Evolutionary conservation across 2,797 vertebrate species (phyloP), one percentile per base, ranked within the genome.

Genomic region (Ciconia nigra): DNA sequence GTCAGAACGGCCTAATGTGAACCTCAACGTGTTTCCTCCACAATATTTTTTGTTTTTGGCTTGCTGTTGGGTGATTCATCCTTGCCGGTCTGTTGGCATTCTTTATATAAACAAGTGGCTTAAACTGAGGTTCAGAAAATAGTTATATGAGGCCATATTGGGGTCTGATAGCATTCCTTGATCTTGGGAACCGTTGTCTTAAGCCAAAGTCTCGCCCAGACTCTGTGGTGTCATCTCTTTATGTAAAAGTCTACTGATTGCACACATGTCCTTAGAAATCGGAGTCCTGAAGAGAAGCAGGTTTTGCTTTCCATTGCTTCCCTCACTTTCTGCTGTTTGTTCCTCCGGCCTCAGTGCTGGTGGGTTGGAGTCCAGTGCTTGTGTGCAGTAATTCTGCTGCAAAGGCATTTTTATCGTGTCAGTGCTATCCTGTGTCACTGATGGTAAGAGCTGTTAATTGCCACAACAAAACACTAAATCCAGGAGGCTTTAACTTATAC

Each of bases 91-190:
- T 77, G 5, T 59, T 94, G 94, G 67, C 93, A 61, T 95, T 61
- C 91, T 95, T 84, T 84, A 9, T 52, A 66, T 94, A 97, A 96
- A 97, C 96, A 96, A 92, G 59, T 61, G 93, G 83, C 86, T 96
- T 87, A 62, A 95, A 65, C 11, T 1, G 82, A 95, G 88, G 83
- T 77, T 95, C 92, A 89, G 88, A 72, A 90, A 89, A 94, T 57
- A 67, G 80, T 84, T 90, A 26, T 31, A 25, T 29, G 91, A 90
- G 93, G 88, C 97, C 78, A 5, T 73, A 13, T 6, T 66, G 86
- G 88, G 83, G 74, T 82, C 83, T 63, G 93, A 72, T 59, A 65
- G 52, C 1, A 2, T 57, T 70, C 78, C 83, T 41, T 70, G 28
- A 19, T 76, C 89, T 83, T 80, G 92, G 86, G 77, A 95, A 35